Evolutionary conservation across 2,888 invertebrate genomes (phyloP), one percentile per base, ranked within the genome.

Genomic region (Troglohyphantes excavatus): DNA sequence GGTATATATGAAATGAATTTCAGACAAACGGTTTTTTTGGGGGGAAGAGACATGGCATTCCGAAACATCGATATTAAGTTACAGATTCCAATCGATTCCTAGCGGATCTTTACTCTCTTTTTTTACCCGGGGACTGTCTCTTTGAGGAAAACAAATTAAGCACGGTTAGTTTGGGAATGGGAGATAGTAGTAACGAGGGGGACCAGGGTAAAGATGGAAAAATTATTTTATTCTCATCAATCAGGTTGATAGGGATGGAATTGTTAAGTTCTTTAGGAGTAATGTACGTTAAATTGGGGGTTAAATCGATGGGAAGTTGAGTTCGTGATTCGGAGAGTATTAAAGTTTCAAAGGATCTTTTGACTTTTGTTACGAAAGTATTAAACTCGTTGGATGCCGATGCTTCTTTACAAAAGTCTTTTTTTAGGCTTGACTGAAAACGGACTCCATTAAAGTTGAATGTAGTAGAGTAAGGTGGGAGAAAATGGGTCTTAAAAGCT

Each of bases 71-170:
- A 53, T 23, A 73, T 26, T 17, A 46, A 43, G 73, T 76, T 9
- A 59, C 39, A 39, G 39, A 39, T 11, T 11, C 13, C 26, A 29
- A 85, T 85, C 68, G 85, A 85, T 85, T 33, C 33, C 9, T 67
- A 3, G 9, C 19, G 39, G n/a, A n/a, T 59, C 39, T 17, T 39
- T 7, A 11, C 3, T 39, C 39, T 13, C 13, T 13, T 3, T 13
- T 39, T 11, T 39, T 39, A 39, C 53, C 13, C n/a, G 1, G 39
- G 43, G 23, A 33, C 21, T 75, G 75, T 75, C 65, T 72, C 27
- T 23, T 27, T 53, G 27, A 27, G 75, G 75, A 59, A 84, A 84
- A 67, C 84, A 84, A 84, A 84, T 84, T 65, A 84, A 84, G 63
- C 67, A 53, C 21, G 67, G 75, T 75, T 84, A 75, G 67, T 26